phyloP scores from a whole-genome alignment of 2,113 vertebrate species.

The Laticauda colubrina region DNA sequence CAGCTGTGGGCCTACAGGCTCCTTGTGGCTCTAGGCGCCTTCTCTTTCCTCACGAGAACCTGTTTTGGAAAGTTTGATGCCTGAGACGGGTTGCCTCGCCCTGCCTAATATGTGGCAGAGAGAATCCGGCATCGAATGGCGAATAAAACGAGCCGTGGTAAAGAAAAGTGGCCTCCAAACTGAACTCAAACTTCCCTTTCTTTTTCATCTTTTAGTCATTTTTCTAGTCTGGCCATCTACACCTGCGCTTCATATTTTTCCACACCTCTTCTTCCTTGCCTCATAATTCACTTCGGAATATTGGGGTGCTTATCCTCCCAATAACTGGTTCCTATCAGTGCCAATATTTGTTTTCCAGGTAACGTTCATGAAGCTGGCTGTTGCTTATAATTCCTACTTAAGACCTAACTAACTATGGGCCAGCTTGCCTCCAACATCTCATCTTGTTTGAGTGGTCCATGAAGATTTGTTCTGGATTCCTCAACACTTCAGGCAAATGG shows the following conservation, averaged over 20 bases:
- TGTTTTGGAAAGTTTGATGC: neutral
- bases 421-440: neutral
- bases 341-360: neutral
- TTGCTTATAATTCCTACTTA: neutral
- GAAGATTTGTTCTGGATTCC: neutral
- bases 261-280: neutral
- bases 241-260: neutral
- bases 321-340: neutral
- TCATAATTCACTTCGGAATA: neutral
- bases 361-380: neutral
- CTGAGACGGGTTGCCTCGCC: neutral
- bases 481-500: neutral
- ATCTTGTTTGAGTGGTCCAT: neutral
- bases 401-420: neutral
- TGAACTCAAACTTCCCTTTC: neutral
- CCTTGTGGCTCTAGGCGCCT: neutral
- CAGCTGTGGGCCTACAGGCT: neutral
- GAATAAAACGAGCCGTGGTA: neutral
- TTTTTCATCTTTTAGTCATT: neutral
- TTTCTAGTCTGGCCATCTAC: neutral
- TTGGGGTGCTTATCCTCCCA: neutral
- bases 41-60: neutral
- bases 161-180: neutral
- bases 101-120: neutral
- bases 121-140: neutral